These are phyloP conservation scores for Dromococcyx pavoninus DNA, from an alignment of 2,797 vertebrate species.

Conservation along the genomic window DNA sequence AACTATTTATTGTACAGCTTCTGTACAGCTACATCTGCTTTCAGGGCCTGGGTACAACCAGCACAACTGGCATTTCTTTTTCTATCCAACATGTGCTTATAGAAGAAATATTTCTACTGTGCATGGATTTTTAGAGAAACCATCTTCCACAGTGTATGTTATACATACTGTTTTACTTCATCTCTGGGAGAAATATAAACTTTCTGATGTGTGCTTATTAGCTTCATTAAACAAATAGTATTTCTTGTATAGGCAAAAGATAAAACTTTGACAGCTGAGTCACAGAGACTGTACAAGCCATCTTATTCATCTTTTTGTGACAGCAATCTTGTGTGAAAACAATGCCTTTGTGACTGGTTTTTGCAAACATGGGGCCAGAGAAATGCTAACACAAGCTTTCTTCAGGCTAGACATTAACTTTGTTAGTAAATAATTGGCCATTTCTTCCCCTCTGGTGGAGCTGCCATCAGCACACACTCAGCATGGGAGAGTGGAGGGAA, in stretches of 20 bases:
- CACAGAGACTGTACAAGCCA: background rate
- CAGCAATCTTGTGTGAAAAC: background rate
- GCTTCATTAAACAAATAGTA: background rate
- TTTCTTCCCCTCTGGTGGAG: background rate
- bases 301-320: background rate
- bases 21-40: background rate
- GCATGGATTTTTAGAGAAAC: background rate
- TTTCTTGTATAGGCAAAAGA: background rate
- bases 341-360: background rate
- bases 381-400: conserved; percentile 7
- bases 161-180: background rate
- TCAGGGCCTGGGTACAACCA: background rate
- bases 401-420: background rate
- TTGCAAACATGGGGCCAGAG: background rate
- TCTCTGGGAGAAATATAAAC: background rate
- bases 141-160: background rate
- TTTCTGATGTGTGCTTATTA: background rate
- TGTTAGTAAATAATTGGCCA: background rate
- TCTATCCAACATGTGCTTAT: background rate
- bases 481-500: background rate
- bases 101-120: background rate
- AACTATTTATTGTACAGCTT: background rate
- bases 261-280: conserved; percentile 25
- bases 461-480: background rate
- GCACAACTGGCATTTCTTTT: background rate